Evolutionary conservation across 2,113 vertebrate genomes (phyloP), one percentile per base, ranked within the genome.

Genomic region (Tinamus guttatus): DNA sequence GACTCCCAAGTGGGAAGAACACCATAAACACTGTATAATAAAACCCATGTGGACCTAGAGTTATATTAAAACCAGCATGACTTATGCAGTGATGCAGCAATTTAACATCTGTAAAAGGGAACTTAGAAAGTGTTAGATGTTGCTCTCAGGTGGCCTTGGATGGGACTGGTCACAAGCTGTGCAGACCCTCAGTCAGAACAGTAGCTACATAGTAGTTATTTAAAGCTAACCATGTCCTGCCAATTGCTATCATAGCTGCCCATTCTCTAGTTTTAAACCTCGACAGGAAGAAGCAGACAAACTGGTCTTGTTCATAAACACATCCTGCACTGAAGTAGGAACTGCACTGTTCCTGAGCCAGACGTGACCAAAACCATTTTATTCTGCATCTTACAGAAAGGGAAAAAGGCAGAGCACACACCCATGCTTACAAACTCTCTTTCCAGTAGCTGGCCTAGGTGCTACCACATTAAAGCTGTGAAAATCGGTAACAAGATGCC

Each of bases 311-410:
- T 32, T 78, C 74, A 25, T 28, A 51, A 40, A 19, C 30, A n/a
- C 13, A 5, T 5, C 7, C n/a, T 3, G 9, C 34, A 7, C 19
- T 15, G 28, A 15, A 60, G 19, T 7, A 12, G 73, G 59, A 60
- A 34, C 14, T 24, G 21, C 30, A 21, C 24, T 15, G 22, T 12
- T 59, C 21, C 59, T 20, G 15, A 43, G 20, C 30, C 36, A 52
- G 62, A 18, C 0, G 1, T 34, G 24, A 41, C 4, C 7, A 62
- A 51, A 41, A 7, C 0, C 6, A 13, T 4, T 6, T 11, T 25
- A 38, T 70, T 32, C 40, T 30, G 30, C 6, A 41, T 20, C 41
- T 59, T 51, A 3, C 22, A n/a, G 40, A 18, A 45, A 36, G 59
- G 16, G 27, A 11, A 21, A 77, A 19, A 62, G 34, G 47, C 54